These are phyloP conservation scores for Danio aesculapii DNA, from an alignment of 2,797 vertebrate species.

Conservation along the genomic window DNA sequence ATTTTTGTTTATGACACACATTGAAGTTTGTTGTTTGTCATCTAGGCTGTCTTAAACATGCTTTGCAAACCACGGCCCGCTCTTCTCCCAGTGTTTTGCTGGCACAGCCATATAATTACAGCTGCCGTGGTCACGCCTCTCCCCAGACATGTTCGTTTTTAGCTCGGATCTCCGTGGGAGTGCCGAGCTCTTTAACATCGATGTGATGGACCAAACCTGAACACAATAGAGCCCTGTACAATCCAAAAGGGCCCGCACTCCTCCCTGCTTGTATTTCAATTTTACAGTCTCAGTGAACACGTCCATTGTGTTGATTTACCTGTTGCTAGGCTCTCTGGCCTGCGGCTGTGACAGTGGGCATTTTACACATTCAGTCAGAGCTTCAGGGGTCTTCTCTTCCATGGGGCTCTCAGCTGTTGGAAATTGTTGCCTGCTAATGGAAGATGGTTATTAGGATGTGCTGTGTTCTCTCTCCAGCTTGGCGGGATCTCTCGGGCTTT, in stretches of 20 bases:
- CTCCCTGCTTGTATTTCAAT: constrained; percentile 38
- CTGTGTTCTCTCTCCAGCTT: constrained; percentile 49
- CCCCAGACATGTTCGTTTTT: constrained; percentile 40
- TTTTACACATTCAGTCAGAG: constrained; percentile 2
- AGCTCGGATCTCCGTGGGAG: constrained; percentile 41
- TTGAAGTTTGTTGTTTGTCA: constrained; percentile 3
- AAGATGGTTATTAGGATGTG: constrained; percentile 31
- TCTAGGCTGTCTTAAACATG: background rate
- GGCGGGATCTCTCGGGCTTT: constrained; percentile 42
- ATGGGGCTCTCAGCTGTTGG: constrained; percentile 53
- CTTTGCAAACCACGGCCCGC: background rate
- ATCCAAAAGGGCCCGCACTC: constrained; percentile 5
- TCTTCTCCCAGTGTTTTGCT: constrained; percentile 5
- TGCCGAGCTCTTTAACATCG: constrained; percentile 40
- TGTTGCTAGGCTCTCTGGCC: constrained; percentile 22
- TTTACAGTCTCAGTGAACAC: background rate
- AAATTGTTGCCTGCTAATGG: constrained; percentile 38
- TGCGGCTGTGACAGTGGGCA: background rate
- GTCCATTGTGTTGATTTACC: constrained; percentile 24
- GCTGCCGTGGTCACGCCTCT: constrained; percentile 31
- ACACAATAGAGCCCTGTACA: constrained; percentile 38
- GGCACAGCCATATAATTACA: constrained; percentile 48
- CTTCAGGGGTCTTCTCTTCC: constrained; percentile 13
- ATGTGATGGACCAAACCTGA: constrained; percentile 24
- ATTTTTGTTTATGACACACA: background rate